phyloP scores from a whole-genome alignment of 2,113 vertebrate species.

The Oncorhynchus mykiss region DNA sequence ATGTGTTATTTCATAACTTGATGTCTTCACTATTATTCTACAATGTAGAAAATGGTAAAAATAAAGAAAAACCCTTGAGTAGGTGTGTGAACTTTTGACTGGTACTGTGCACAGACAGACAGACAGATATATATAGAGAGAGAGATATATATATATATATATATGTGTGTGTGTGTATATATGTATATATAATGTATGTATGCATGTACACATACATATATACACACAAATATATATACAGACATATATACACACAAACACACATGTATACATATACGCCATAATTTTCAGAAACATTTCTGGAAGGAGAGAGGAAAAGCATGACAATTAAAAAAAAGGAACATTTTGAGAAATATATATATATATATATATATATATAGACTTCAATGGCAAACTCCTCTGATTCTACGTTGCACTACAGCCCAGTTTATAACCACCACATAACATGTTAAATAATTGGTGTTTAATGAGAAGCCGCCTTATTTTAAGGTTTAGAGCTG shows the following conservation, averaged over 20 bases:
- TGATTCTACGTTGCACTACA: neutral
- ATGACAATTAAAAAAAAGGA: neutral
- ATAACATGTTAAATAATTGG: slow-evolving; percentile 1
- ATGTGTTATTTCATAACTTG: too few relatives aligned
- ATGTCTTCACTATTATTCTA: too few relatives aligned
- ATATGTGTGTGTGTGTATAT: too few relatives aligned
- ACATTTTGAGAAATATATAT: neutral
- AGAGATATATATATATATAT: too few relatives aligned
- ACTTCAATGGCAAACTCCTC: neutral
- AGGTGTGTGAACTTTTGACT: too few relatives aligned
- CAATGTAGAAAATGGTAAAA: too few relatives aligned
- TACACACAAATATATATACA: too few relatives aligned
- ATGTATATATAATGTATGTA: too few relatives aligned
- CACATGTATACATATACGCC: neutral
- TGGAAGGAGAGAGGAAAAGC: neutral
- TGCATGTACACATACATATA: too few relatives aligned
- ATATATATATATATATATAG: neutral
- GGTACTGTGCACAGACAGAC: too few relatives aligned
- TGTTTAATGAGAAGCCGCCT: slow-evolving; percentile 22
- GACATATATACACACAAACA: too few relatives aligned
- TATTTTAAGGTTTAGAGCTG: slow-evolving; percentile 34
- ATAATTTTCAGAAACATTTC: neutral
- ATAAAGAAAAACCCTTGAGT: too few relatives aligned
- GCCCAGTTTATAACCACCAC: slow-evolving; percentile 1
- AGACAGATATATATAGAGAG: fast-evolving